Evolutionary conservation across 2,797 vertebrate genomes (phyloP), one percentile per base, ranked within the genome.

Genomic region (Liasis olivaceus): DNA sequence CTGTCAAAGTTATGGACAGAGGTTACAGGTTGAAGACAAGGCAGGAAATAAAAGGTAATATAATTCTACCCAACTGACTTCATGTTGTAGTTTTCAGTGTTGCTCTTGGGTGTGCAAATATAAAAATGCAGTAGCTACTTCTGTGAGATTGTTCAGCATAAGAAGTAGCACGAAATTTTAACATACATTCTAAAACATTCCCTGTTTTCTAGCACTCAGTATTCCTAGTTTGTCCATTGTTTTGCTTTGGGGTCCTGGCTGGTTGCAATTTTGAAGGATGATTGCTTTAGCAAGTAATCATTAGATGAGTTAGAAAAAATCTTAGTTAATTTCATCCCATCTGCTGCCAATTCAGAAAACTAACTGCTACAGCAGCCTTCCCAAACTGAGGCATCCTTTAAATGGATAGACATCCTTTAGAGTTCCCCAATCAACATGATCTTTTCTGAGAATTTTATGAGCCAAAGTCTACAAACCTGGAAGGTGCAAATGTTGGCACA

Each of bases 31-130:
- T 93, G 85, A 93, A 66, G 86, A 66, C 0, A 4, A 4, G 58
- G 22, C 89, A 85, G 77, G 62, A 93, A 96, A 89, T 69, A 85
- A 92, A 69, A 9, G 84, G 8, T 0, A 88, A 91, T 36, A 93
- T 85, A 93, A 92, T 42, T 20, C 72, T 59, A 31, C 1, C 4
- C 4, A 93, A 5, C 0, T 91, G 63, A 88, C 60, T 90, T 84
- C 42, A 24, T 63, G 47, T 31, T 81, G 14, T 54, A 87, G 11
- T 92, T 90, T 51, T 77, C 7, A 22, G 66, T 58, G 56, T 54
- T 31, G 84, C 89, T 87, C 72, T 77, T 54, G 88, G 77, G 62
- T 85, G 26, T 66, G 60, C 88, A 92, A 63, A 20, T 89, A 81
- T 92, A 88, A 85, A 85, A 92, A 89, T 24, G 4, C 28, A 59